These are phyloP conservation scores for Stenotaenia linearis DNA, from an alignment of 2,888 invertebrate genomes.

Conservation along the genomic window DNA sequence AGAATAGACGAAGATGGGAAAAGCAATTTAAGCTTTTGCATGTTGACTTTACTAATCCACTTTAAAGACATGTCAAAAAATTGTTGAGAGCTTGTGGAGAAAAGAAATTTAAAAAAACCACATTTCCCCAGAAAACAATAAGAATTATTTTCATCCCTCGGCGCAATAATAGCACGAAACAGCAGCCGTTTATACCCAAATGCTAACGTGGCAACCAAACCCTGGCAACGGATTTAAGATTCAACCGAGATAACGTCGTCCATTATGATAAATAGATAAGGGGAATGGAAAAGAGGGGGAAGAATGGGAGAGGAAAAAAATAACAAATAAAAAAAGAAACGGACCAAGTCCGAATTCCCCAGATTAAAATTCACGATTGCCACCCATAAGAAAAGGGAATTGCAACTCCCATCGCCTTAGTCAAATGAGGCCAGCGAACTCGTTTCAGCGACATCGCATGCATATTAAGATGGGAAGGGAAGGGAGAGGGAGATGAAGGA, in stretches of 20 bases:
- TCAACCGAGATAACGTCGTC: background rate
- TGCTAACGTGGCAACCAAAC: background rate
- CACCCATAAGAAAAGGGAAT: slow-evolving; percentile 11
- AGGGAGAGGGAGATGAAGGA: background rate
- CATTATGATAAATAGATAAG: slow-evolving; percentile 10
- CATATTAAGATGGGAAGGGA: background rate
- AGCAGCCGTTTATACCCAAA: background rate
- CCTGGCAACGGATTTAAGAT: background rate
- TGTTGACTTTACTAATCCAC: slow-evolving; percentile 26
- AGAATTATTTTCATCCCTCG: background rate
- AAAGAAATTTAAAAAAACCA: background rate
- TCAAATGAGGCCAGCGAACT: slow-evolving; percentile 14
- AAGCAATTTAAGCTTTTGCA: slow-evolving; percentile 24
- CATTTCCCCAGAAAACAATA: background rate
- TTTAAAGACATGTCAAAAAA: slow-evolving; percentile 24
- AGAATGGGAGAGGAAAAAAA: background rate
- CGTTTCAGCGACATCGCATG: slow-evolving; percentile 7
- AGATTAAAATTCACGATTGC: slow-evolving; percentile 26
- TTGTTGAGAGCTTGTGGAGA: background rate
- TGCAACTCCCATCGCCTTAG: slow-evolving; percentile 20
- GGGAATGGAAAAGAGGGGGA: background rate
- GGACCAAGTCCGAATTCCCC: slow-evolving; percentile 4
- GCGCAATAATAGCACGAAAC: background rate
- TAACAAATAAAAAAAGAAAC: background rate
- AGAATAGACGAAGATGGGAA: background rate